phyloP scores from a whole-genome alignment of 2,797 vertebrate genomes.

The Falco concolor region DNA sequence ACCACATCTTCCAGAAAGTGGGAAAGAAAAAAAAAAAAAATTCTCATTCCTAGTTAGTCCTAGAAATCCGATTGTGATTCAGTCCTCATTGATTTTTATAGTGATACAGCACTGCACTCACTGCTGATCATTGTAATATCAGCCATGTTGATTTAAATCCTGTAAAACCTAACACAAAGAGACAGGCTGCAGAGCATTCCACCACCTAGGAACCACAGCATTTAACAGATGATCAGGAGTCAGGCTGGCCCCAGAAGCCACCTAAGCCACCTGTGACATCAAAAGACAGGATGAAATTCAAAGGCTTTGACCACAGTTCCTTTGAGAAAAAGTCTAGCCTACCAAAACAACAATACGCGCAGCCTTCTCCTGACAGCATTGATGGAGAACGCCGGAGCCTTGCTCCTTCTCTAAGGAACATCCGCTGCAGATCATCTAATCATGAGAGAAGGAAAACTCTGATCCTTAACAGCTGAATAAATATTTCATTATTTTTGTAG shows the following conservation, averaged over 20 bases:
- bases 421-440: background rate
- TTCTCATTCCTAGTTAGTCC: background rate
- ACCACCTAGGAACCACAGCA: background rate
- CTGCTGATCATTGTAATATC: background rate
- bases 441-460: background rate
- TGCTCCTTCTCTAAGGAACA: background rate
- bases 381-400: background rate
- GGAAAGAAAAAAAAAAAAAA: background rate
- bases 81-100: background rate
- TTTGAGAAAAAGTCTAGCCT: background rate
- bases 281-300: background rate
- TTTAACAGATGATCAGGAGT: background rate
- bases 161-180: background rate
- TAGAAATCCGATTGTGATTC: background rate
- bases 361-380: background rate
- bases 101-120: fast-evolving
- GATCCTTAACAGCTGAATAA: conserved; percentile 37
- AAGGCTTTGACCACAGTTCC: background rate
- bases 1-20: background rate
- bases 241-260: background rate
- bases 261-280: background rate
- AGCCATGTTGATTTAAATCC: background rate
- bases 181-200: background rate
- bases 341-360: background rate
- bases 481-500: conserved; percentile 21